Conservation (phyloP, 2,888 invertebrate species). For the Endomychus coccineus region DNA sequence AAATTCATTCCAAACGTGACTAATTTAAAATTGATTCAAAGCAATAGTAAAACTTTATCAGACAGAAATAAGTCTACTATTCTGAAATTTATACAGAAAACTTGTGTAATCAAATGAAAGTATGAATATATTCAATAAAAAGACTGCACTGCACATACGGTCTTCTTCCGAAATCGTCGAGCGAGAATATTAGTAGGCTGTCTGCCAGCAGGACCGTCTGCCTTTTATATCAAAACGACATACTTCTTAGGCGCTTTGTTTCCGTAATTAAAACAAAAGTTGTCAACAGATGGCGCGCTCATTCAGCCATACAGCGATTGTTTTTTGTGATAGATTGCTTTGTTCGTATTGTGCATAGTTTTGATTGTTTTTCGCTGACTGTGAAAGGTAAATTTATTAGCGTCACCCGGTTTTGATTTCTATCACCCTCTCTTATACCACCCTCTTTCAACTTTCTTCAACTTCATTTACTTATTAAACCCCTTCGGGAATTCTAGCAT, state of each 20-base stretch:
- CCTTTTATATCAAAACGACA: slow-evolving; percentile 29
- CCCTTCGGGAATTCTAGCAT: background rate
- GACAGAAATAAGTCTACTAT: no score
- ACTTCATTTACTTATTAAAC: background rate
- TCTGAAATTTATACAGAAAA: no score
- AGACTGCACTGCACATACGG: no score
- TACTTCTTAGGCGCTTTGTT: slow-evolving; percentile 40
- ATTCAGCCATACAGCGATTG: slow-evolving; percentile 29
- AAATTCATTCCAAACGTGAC: no score
- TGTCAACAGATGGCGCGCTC: slow-evolving; percentile 38
- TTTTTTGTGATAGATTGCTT: slow-evolving; percentile 44
- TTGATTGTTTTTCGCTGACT: slow-evolving; percentile 41
- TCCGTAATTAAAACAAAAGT: slow-evolving; percentile 43
- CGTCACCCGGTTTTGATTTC: slow-evolving; percentile 38
- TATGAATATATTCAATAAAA: no score
- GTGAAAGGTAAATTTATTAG: slow-evolving; percentile 42
- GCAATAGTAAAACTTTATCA: no score
- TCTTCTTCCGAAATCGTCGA: no score
- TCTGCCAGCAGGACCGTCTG: slow-evolving; percentile 26
- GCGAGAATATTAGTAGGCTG: no score
- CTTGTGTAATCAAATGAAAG: no score
- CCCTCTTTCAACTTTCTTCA: background rate
- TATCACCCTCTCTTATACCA: slow-evolving; percentile 25
- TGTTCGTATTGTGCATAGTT: slow-evolving; percentile 43
- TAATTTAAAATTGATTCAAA: no score